phyloP scores from a whole-genome alignment of 2,797 vertebrate genomes.

The Peromyscus attwateri region DNA sequence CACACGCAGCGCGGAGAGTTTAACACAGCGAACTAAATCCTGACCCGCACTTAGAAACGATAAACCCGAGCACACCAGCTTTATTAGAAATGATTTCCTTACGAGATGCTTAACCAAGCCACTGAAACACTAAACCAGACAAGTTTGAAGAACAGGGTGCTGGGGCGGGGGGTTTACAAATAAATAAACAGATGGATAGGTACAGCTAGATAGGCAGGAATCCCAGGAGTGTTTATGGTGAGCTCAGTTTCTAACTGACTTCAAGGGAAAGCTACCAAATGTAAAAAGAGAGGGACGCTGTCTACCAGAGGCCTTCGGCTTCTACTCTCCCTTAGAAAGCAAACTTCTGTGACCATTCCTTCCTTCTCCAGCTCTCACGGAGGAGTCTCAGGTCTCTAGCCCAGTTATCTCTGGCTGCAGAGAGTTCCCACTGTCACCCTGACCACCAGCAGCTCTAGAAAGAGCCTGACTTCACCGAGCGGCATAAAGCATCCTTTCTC shows the following conservation, averaged over 20 bases:
- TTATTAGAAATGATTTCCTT: conserved; percentile 91
- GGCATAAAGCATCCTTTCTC: neutral
- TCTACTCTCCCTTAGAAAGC: neutral
- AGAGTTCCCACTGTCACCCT: neutral
- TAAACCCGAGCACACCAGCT: conserved; percentile 91
- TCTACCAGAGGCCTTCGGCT: conserved; percentile 7
- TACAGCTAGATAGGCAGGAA: conserved; percentile 70
- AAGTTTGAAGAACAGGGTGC: conserved; percentile 79
- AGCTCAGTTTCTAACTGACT: conserved; percentile 77
- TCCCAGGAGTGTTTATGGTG: neutral
- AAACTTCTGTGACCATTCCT: neutral
- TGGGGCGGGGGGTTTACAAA: neutral
- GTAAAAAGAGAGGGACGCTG: neutral
- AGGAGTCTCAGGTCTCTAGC: neutral
- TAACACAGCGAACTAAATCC: conserved; percentile 93
- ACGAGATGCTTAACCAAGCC: conserved; percentile 89
- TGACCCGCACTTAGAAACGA: conserved; percentile 92
- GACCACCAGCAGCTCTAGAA: neutral
- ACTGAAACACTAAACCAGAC: conserved; percentile 86
- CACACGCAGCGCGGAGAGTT: conserved; percentile 96
- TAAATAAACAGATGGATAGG: conserved; percentile 69
- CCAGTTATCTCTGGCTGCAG: neutral
- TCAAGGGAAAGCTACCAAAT: conserved; percentile 46
- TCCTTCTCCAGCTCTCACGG: neutral
- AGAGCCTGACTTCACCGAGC: neutral